Conservation (phyloP, 1,140 invertebrate genomes). For the Aporrectodea caliginosa region DNA sequence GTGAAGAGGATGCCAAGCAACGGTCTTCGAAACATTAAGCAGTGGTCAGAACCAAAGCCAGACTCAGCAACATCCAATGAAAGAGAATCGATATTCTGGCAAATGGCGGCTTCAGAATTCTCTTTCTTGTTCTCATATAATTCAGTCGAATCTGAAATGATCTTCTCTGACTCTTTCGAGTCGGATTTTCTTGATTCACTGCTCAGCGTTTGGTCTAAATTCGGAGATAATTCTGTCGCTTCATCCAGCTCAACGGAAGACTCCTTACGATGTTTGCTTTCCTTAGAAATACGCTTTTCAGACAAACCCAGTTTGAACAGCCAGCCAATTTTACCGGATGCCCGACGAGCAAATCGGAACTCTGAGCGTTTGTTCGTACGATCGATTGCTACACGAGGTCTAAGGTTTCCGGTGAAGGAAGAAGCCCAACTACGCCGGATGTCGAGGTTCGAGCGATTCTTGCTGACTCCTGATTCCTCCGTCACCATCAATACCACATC, state of each 20-base stretch:
- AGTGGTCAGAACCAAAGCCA: no score
- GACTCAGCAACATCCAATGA: no score
- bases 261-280: neutral
- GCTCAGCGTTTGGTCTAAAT: neutral
- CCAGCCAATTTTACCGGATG: neutral
- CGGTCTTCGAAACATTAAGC: neutral
- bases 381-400: no score
- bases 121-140: neutral
- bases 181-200: neutral
- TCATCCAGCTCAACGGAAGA: neutral
- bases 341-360: neutral
- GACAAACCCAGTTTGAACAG: no score
- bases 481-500: neutral
- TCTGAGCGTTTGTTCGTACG: neutral
- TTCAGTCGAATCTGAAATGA: no score
- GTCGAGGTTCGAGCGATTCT: neutral
- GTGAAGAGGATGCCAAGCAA: slow-evolving; percentile 76
- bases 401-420: no score
- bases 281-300: no score
- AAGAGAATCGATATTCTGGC: neutral
- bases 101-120: neutral
- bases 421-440: no score
- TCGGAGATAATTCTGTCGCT: no score
- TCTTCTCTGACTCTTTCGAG: neutral
- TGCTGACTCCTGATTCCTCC: neutral